Base-by-base conservation (phyloP, 23 tunicate genomes). In the Ciona savignyi region DNA sequence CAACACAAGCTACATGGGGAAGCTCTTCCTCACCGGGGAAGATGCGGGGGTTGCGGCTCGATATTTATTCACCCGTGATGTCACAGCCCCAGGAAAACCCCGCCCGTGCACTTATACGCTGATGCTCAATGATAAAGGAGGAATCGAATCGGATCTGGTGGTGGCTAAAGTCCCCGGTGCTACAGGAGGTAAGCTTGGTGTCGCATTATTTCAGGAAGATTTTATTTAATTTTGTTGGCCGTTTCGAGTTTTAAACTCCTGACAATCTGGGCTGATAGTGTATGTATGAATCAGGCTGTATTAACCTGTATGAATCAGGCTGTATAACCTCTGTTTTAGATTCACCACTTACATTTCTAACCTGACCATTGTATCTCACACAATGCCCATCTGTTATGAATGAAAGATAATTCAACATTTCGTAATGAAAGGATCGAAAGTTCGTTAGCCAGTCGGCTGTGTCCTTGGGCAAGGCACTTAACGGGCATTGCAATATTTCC, bases 91-190 rank as follows among this genome's bases (percentile, higher is more conserved):
- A 0, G 29, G 23, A 23, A 70, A 73, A 32, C 27, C 4, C 0
- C 49, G 65, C 28, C 79, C 80, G 34, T 81, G 95, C 74, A 81
- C 95, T 29, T 87, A 87, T 80, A 87, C 95, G 22, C 71, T 87
- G 35, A 87, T 87, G 95, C 66, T 87, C 30, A 87, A 87, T 35
- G 69, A 71, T 4, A 63, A 56, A 51, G 95, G 95, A 28, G 95
- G 95, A 63, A 81, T 87, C 34, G 95, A 87, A 56, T 68, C 95
- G 0, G 95, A 87, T 81, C 83, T 87, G 4, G 85, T 87, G 24
- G 95, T 87, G 27, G 74, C 86, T 9, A 87, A 85, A 33, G 25
- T 87, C 72, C 35, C 78, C 31, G 79, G 65, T 66, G 27, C 33
- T 29, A 72, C 35, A 2, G 84, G 73, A 78, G 72, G 90, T 85